Evolutionary conservation across 2,113 vertebrate genomes (phyloP), one percentile per base, ranked within the genome.

Genomic region (Eublepharis macularius): DNA sequence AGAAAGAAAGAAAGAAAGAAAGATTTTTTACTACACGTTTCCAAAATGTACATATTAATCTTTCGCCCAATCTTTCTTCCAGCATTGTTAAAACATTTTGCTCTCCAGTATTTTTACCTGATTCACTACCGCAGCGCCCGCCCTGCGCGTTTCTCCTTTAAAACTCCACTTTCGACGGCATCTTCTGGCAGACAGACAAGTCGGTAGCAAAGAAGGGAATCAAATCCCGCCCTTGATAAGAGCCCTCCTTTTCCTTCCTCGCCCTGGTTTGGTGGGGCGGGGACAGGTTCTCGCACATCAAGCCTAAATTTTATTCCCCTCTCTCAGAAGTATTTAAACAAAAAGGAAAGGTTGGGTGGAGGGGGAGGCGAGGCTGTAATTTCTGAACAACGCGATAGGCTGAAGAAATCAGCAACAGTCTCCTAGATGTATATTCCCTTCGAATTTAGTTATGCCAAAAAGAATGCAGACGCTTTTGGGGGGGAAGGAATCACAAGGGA

Each of bases 11-110:
- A 70, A 32, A 36, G 12, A 78, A 32, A 57, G 4, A 76, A 54
- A 88, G 74, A 19, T 47, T 80, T 68, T 66, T 43, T 29, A 76
- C 32, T 32, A 4, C 2, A 76, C 24, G 39, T 92, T 76, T 85
- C 73, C 89, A 90, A 89, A 51, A 51, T 4, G 1, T 82, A 72
- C 63, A 68, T 82, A 76, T 89, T 85, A 66, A 10, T 1, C 6
- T 88, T 88, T 91, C 19, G 17, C 17, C 39, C 76, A 24, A 84
- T 49, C 34, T n/a, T n/a, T 86, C 34, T 87, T 68, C 41, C 76
- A 90, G 19, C 63, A 80, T 69, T 91, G 94, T 91, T 88, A 69
- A 91, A 11, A 92, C 92, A 87, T 86, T 54, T 89, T 91, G 86
- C 78, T 87, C 76, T 86, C 80, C 93, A 86, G 12, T 32, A 29